These are phyloP conservation scores for Baronia brevicornis DNA, from an alignment of 2,888 invertebrate species.

Conservation along the genomic window DNA sequence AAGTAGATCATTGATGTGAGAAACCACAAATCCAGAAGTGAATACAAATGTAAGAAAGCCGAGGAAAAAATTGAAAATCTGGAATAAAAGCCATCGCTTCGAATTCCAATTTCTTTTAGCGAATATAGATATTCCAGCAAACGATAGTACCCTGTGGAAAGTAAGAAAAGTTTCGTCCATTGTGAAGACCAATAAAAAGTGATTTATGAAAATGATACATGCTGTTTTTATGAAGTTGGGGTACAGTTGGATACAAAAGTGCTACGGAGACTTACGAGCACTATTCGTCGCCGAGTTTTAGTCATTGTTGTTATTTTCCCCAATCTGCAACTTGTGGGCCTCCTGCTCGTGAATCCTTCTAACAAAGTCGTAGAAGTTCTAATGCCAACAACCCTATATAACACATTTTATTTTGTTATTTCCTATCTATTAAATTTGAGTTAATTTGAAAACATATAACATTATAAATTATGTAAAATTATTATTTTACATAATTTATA, in stretches of 20 bases:
- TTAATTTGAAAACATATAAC: no score
- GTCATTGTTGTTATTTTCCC: background rate
- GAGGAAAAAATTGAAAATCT: constrained; percentile 46
- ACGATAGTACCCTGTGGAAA: constrained; percentile 46
- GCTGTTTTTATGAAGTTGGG: constrained; percentile 25
- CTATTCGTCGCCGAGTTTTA: background rate
- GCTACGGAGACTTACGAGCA: background rate
- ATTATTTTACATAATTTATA: no score
- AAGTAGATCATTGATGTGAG: constrained; percentile 33
- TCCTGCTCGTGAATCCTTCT: no score
- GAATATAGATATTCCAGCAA: constrained; percentile 51
- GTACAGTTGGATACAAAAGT: constrained; percentile 23
- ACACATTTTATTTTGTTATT: no score
- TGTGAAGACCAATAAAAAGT: constrained; percentile 20
- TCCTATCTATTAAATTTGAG: no score
- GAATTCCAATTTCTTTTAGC: constrained; percentile 41
- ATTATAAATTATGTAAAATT: no score
- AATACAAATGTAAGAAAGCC: constrained; percentile 46
- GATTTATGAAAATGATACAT: constrained; percentile 22
- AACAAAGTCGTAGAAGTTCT: no score
- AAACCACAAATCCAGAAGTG: constrained; percentile 44
- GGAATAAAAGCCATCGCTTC: constrained; percentile 39
- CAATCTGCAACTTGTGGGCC: no score
- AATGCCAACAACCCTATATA: no score
- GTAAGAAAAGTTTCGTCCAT: constrained; percentile 47